Evolutionary conservation across 2,113 vertebrate species (phyloP), one percentile per base, ranked within the genome.

Genomic region (Neofelis nebulosa): DNA sequence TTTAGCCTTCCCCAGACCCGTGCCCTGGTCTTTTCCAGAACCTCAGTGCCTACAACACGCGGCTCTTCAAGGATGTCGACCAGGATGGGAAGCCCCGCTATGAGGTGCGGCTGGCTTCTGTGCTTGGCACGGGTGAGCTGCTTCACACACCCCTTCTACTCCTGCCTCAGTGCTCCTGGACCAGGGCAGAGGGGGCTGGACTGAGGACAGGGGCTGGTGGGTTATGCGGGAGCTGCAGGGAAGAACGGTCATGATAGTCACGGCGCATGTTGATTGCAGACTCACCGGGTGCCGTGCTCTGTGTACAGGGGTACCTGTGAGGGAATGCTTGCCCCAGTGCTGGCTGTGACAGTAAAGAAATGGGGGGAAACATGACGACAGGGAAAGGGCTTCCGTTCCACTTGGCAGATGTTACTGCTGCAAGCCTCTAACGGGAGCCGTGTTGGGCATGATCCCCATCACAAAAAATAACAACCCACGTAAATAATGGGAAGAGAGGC

Each of bases 11-110:
- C 74, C 45, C 14, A 21, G 45, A 52, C 11, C 38, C 57, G 48
- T 73, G 14, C 18, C 38, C 83, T 65, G 36, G 3, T 89, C 65
- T 96, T 81, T 97, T 97, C 25, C 71, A 99, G 99, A 99, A 99
- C 98, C 98, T 99, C 96, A 99, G 99, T 87, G 99, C 99, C 57
- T 99, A 99, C 98, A 99, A 99, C 98, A 99, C 99, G 0, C 99
- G 99, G 50, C 99, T 99, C 95, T 99, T 99, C 97, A 99, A 99
- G 98, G 99, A 84, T 7, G 97, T 98, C 0, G 91, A 89, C 1
- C 98, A 97, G 69, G 97, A 97, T 3, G 99, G 98, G 21, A 99
- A 99, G 89, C 36, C 97, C 14, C 95, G 95, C 95, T 99, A 99
- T 1, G 99, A 99, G 96, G 99, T 99, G 95, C 99, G 99, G n/a